Base-by-base conservation (phyloP, 2,113 vertebrate genomes). In the Misgurnus mizolepis region DNA sequence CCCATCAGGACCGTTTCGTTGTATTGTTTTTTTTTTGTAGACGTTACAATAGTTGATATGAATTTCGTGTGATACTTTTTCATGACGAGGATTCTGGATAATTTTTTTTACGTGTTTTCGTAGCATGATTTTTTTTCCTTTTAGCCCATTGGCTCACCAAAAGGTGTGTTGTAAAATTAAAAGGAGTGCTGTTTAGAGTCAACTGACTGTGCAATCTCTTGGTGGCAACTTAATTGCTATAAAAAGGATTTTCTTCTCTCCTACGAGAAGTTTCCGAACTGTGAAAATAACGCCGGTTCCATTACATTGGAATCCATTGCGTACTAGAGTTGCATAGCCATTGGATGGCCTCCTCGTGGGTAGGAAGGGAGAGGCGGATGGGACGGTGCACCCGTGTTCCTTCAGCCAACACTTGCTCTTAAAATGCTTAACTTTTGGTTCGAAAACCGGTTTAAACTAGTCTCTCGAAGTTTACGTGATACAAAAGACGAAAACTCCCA, bases 151-250 rank as follows among this genome's bases (percentile, higher is more conserved):
- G 53, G 27, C 76, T 65, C 66, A 77, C 92, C 93, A 94, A 95
- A 95, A 95, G 93, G 94, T 58, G 55, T 58, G 55, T 53, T 87
- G 91, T 92, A 94, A 94, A 94, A 94, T 94, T 92, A 92, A 94
- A 95, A 94, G 93, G 94, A 95, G 93, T 93, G 92, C 93, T 78
- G 93, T 96, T 96, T 96, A 96, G 95, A 96, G 95, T 96, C 95
- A 91, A 91, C 92, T 93, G 95, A 96, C 95, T 96, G 94, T 95
- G 95, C 95, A 96, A 96, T 96, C 95, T 96, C 95, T 95, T 94
- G 94, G 94, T 95, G 95, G 95, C 95, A 96, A 96, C 93, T 94
- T 93, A 93, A 95, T 93, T 93, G 93, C 94, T 95, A 95, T 93
- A 95, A 95, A 95, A 95, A 81, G 40, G 50, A 76, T 70, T 55